phyloP scores from a whole-genome alignment of 2,797 vertebrate genomes.

The Galaxias olidus region DNA sequence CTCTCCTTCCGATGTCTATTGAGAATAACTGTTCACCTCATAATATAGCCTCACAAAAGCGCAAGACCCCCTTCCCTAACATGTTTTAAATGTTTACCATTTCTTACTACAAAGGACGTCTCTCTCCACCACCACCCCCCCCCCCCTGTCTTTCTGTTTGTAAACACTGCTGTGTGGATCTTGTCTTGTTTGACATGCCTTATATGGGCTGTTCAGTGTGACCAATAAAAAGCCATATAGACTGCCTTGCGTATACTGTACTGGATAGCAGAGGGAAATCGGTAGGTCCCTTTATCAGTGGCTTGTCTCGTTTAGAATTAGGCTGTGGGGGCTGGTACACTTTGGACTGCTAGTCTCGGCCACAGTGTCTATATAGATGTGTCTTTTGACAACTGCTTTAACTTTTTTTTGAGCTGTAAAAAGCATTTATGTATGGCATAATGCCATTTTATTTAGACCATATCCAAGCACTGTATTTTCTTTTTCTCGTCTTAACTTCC shows the following conservation, averaged over 20 bases:
- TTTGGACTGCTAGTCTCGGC: background rate
- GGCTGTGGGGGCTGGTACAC: constrained; percentile 29
- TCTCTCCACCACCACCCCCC: background rate
- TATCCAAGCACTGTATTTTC: constrained; percentile 56
- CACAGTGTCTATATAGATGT: constrained; percentile 16
- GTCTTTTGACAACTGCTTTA: constrained; percentile 13
- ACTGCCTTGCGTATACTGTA: constrained; percentile 36
- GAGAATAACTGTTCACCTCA: background rate
- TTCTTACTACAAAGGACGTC: constrained; percentile 29
- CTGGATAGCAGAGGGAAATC: constrained; percentile 10
- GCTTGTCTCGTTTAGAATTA: constrained; percentile 25
- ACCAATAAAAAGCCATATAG: constrained; percentile 52
- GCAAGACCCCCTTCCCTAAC: constrained; percentile 13
- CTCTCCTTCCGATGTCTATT: constrained; percentile 23
- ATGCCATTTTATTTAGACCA: constrained; percentile 28
- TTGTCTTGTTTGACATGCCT: constrained; percentile 38
- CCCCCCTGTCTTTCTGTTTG: constrained; percentile 22
- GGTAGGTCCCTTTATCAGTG: background rate
- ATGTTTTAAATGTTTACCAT: constrained; percentile 20
- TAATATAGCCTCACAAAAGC: background rate
- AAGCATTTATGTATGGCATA: constrained; percentile 41
- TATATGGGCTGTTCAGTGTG: constrained; percentile 22
- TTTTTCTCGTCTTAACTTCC: constrained; percentile 39
- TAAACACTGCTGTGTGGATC: constrained; percentile 24
- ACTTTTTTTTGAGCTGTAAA: constrained; percentile 35